phyloP scores from a whole-genome alignment of 2,797 vertebrate species.

The Notolabrus celidotus region DNA sequence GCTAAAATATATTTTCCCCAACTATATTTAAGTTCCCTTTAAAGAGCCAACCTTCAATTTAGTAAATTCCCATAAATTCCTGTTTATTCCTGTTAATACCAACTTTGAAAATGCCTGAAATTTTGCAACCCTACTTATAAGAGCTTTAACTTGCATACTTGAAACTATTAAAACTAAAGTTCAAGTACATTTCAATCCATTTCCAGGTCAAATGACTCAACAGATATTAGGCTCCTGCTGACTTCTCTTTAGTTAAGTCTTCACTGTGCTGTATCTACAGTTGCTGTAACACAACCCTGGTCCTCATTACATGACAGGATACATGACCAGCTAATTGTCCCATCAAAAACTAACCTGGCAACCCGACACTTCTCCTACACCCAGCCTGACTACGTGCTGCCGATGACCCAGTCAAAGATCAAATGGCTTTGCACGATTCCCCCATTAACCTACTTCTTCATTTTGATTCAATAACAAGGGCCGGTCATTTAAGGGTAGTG shows the following conservation, averaged over 20 bases:
- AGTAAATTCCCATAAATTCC: no score
- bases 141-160: no score
- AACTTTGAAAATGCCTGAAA: no score
- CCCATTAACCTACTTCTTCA: conserved; percentile 70
- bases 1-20: no score
- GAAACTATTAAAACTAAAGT: no score
- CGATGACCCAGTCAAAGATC: conserved; percentile 56
- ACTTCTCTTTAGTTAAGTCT: conserved; percentile 31
- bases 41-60: no score
- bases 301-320: conserved; percentile 67
- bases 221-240: neutral
- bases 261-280: conserved; percentile 16
- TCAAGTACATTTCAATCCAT: neutral
- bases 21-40: no score
- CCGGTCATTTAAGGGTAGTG: conserved; percentile 44
- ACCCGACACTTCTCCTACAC: conserved; percentile 61
- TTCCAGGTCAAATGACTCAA: neutral
- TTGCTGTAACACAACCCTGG: conserved; percentile 63
- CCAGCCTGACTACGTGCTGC: conserved; percentile 12
- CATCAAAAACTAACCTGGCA: conserved; percentile 67
- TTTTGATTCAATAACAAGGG: conserved; percentile 60
- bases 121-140: no score
- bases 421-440: conserved; percentile 51
- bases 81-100: no score
- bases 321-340: conserved; percentile 65